Evolutionary conservation across 2,797 vertebrate species (phyloP).

Genomic region (Lepus oiostolus): DNA sequence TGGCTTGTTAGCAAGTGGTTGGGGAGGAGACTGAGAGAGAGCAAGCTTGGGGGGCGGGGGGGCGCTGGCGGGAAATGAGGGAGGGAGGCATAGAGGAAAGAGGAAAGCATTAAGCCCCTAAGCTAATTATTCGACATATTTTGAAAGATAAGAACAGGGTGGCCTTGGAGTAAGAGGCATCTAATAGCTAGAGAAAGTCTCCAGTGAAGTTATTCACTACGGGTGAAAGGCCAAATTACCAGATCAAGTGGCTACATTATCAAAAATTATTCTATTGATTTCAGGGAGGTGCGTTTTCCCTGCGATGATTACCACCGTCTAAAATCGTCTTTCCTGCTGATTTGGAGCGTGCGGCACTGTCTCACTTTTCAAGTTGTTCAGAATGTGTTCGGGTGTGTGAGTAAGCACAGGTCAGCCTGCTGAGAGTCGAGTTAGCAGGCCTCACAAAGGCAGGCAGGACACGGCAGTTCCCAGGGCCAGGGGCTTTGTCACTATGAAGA

Average conservation of each 20-base stretch:
- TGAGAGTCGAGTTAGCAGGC: not conserved
- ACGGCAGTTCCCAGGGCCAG: not conserved
- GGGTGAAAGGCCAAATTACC: constrained; percentile 86
- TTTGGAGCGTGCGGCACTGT: constrained; percentile 60
- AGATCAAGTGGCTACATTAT: constrained; percentile 85
- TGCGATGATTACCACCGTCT: constrained; percentile 78
- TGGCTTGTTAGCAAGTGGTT: constrained; percentile 37
- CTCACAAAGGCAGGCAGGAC: not conserved
- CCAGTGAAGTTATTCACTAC: constrained; percentile 81
- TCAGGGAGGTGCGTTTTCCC: constrained; percentile 78
- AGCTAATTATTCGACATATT: constrained; percentile 81
- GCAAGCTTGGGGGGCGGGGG: not conserved
- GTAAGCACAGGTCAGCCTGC: not conserved
- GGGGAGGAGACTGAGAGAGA: not conserved
- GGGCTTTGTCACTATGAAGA: not conserved
- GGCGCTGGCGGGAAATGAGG: not conserved
- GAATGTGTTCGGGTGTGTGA: not conserved
- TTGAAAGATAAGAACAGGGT: constrained; percentile 73
- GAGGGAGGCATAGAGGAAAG: constrained; percentile 3
- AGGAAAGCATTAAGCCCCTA: constrained; percentile 58
- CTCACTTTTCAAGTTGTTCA: constrained; percentile 57
- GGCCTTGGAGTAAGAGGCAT: constrained; percentile 73
- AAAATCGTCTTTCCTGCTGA: constrained; percentile 83
- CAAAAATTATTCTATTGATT: constrained; percentile 88
- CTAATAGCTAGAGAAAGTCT: constrained; percentile 80